These are phyloP conservation scores for Lordiphosa andalusiaca DNA, from an alignment of 2,888 invertebrate species.

Conservation along the genomic window DNA sequence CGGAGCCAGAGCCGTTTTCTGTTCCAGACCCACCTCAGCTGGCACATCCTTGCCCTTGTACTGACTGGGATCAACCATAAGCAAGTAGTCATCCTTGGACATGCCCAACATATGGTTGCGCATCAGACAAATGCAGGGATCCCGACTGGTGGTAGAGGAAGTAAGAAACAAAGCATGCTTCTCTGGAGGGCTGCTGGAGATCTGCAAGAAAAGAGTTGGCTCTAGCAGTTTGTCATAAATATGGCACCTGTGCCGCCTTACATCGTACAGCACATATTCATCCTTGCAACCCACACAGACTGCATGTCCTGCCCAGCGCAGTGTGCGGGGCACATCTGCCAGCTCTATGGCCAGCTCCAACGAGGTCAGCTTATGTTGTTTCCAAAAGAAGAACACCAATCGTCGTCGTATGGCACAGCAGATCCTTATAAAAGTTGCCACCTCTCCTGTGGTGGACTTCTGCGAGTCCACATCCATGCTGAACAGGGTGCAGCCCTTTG, in stretches of 20 bases:
- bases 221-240: too few relatives aligned
- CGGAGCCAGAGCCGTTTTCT: constrained; percentile 55
- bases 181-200: constrained; percentile 79
- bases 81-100: constrained; percentile 92
- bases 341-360: constrained; percentile 88
- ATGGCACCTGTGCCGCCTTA: constrained; percentile 78
- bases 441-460: constrained; percentile 85
- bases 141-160: constrained; percentile 88
- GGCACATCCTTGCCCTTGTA: constrained; percentile 54
- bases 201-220: constrained; percentile 43
- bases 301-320: constrained; percentile 92
- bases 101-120: constrained; percentile 89
- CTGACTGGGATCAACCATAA: constrained; percentile 89
- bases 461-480: constrained; percentile 86
- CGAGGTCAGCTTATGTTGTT: constrained; percentile 86
- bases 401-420: constrained; percentile 93
- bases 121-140: constrained; percentile 90
- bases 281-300: constrained; percentile 93
- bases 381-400: constrained; percentile 93
- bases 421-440: constrained; percentile 88
- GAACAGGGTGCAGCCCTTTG: constrained; percentile 94
- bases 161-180: constrained; percentile 92
- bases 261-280: constrained; percentile 89
- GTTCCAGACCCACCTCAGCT: constrained; percentile 39
- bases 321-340: constrained; percentile 89